phyloP scores from a whole-genome alignment of 2,797 vertebrate genomes.

The Pyrrhura leucotis region DNA sequence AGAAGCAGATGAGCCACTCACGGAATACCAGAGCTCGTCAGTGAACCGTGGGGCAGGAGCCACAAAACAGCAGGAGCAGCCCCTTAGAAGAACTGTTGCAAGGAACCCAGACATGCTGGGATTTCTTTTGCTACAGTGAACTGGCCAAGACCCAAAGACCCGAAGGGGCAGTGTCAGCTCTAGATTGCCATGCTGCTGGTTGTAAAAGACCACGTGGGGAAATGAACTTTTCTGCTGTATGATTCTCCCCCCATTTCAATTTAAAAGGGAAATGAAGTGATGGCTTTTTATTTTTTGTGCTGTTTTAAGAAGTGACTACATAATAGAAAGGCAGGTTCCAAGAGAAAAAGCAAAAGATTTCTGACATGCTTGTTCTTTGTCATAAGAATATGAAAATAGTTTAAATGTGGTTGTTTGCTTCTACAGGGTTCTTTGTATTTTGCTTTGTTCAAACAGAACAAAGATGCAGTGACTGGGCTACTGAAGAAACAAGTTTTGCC shows the following conservation, averaged over 20 bases:
- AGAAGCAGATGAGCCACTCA: not conserved
- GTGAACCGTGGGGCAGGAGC: not conserved
- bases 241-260: not conserved
- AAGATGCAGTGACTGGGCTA: not conserved
- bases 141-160: not conserved
- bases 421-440: conserved; percentile 15
- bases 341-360: not conserved
- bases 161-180: not conserved
- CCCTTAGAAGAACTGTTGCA: not conserved
- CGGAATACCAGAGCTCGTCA: not conserved
- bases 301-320: not conserved
- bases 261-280: not conserved
- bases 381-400: conserved; percentile 6
- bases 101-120: not conserved
- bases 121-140: not conserved
- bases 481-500: not conserved
- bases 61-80: not conserved
- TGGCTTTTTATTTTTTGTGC: not conserved
- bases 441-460: conserved; percentile 44
- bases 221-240: not conserved
- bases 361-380: not conserved
- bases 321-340: not conserved
- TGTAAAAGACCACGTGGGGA: not conserved
- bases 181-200: not conserved
- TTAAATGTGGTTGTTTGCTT: conserved; percentile 21